These are phyloP conservation scores for Porites cylindrica DNA, from an alignment of 92 coral and sea anemone genomes.

Conservation along the genomic window DNA sequence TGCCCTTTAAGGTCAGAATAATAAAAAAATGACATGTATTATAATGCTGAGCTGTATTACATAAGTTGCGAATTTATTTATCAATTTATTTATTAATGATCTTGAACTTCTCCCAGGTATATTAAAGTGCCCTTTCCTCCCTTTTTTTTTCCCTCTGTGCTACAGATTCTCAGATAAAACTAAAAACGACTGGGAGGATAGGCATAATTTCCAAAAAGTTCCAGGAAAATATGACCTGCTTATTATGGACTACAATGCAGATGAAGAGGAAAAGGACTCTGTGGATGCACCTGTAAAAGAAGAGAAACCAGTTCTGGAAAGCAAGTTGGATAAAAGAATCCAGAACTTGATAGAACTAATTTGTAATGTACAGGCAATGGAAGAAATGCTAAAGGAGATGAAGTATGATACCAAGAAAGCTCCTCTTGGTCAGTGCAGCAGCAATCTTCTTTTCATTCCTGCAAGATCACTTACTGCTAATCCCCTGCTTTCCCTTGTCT, in stretches of 20 bases:
- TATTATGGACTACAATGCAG: constrained; percentile 95
- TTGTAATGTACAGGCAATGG: constrained; percentile 95
- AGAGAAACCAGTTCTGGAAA: constrained; percentile 73
- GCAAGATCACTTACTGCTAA: not conserved
- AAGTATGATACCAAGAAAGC: constrained; percentile 96
- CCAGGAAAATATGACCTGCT: constrained; percentile 92
- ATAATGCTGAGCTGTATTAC: no score
- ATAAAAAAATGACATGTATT: no score
- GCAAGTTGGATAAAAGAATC: constrained; percentile 84
- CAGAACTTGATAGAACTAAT: constrained; percentile 88
- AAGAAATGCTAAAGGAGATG: constrained; percentile 96
- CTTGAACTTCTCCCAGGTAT: no score
- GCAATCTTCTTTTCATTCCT: not conserved
- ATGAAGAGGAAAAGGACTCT: constrained; percentile 76
- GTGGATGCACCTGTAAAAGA: constrained; percentile 89
- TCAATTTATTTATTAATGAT: no score
- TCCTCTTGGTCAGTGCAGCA: constrained; percentile 80
- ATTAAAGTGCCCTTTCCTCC: no score
- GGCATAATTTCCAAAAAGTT: constrained; percentile 80
- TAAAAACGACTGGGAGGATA: constrained; percentile 89
- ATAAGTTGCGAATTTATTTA: no score
- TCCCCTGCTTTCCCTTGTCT: not conserved
- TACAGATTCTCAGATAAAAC: constrained; percentile 91
- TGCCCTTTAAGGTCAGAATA: no score
- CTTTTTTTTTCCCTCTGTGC: not conserved